Percentiles rank a stretch among this genome's conserved stretches.
Evolutionary conservation across 2,888 invertebrate genomes (phyloP).

Genomic region (Ectropis crepuscularia): DNA sequence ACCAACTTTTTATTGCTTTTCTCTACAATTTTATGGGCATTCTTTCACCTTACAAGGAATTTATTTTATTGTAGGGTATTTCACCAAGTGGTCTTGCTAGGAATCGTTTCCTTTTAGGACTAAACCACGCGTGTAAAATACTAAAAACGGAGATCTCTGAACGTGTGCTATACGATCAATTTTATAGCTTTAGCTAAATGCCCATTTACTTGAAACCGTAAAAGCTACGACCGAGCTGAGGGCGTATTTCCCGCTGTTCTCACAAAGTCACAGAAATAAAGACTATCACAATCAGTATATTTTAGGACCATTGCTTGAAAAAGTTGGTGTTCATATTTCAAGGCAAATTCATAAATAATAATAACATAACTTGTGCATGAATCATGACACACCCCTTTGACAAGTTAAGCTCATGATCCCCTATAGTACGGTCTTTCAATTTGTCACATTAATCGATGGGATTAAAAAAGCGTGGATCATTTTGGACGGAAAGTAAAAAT

Average conservation of each 20-base stretch:
- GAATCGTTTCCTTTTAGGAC: conserved; percentile 10
- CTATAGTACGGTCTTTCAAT: conserved; percentile 39
- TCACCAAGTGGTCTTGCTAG: conserved; percentile 1
- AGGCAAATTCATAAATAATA: conserved; percentile 10
- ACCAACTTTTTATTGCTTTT: conserved; percentile 28
- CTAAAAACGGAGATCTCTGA: conserved; percentile 1
- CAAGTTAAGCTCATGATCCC: conserved; percentile 37
- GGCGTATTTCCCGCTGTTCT: conserved; percentile 44
- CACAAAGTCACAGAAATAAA: conserved; percentile 44
- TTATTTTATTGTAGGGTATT: conserved; percentile 4
- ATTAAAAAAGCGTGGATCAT: conserved; percentile 42
- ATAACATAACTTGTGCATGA: conserved; percentile 21
- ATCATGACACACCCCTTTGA: conserved; percentile 29
- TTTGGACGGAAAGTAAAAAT: conserved; percentile 43
- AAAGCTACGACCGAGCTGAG: conserved; percentile 38
- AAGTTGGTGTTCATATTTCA: background rate
- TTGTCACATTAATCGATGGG: conserved; percentile 46
- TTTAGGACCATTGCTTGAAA: too few species aligned
- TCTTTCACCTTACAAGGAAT: conserved; percentile 14
- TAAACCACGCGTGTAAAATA: conserved; percentile 4
- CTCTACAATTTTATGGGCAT: conserved; percentile 25
- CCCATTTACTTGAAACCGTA: conserved; percentile 50
- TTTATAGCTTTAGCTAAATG: conserved; percentile 47
- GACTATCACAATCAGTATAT: background rate
- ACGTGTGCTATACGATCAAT: conserved; percentile 22